phyloP scores from a whole-genome alignment of 2,113 vertebrate species.

The Cyanoliseus patagonus region DNA sequence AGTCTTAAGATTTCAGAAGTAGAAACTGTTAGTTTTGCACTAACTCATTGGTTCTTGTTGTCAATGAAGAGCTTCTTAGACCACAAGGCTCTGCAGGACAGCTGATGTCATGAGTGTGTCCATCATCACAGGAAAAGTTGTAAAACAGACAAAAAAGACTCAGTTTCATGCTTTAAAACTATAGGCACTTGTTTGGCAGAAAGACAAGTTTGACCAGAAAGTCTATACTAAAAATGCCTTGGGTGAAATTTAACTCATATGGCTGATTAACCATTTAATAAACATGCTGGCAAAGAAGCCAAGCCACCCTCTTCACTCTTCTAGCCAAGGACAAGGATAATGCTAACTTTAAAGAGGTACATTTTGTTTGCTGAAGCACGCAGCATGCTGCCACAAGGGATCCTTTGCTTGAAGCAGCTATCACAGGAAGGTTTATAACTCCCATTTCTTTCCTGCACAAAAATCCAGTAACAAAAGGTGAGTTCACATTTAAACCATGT shows the following conservation, averaged over 20 bases:
- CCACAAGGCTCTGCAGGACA: not conserved
- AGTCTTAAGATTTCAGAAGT: not conserved
- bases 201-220: conserved; percentile 18
- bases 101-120: not conserved
- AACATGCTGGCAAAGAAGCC: conserved; percentile 34
- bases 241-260: conserved; percentile 59
- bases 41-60: not conserved
- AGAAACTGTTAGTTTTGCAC: not conserved
- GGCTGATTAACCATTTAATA: conserved; percentile 62
- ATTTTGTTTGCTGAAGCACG: not conserved
- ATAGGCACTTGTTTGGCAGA: not conserved
- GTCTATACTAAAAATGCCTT: conserved; percentile 20
- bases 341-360: not conserved
- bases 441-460: not conserved
- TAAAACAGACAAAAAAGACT: not conserved
- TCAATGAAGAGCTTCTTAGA: not conserved
- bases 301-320: conserved; percentile 43
- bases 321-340: conserved; percentile 45
- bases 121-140: not conserved
- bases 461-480: not conserved
- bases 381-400: not conserved
- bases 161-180: conserved; percentile 3
- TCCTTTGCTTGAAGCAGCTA: not conserved
- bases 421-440: not conserved
- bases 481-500: not conserved